Evolutionary conservation across 2,113 vertebrate genomes (phyloP), one percentile per base, ranked within the genome.

Genomic region (Phyllopteryx taeniolatus): DNA sequence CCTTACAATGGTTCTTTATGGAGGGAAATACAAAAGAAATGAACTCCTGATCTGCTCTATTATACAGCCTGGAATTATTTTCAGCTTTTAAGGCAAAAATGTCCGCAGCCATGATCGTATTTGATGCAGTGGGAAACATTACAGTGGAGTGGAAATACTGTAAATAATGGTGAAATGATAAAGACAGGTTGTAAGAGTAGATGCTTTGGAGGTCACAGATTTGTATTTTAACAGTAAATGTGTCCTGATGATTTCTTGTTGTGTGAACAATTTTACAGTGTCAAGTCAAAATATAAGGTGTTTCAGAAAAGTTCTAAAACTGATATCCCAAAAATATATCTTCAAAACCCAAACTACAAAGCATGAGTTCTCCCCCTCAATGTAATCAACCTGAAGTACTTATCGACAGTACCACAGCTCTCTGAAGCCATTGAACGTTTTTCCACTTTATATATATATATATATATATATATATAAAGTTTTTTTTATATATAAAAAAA

Each of bases 1-100:
- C 76, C 79, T 86, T 80, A 85, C 74, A 80, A 72, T 78, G 76
- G 77, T 61, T 64, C 60, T 74, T 80, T 78, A 75, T 67, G 79
- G 53, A 0, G 53, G 67, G 67, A 80, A 78, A 73, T 71, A 31
- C 72, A 81, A 69, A 71, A 77, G 81, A 83, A 82, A 76, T 85
- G 84, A 88, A 79, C 80, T 63, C 63, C 3, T 19, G 66, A 78
- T 78, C 78, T 3, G n/a, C 20, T 1, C 66, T 73, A 78, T 83
- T 85, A 71, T 77, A 20, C 69, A 35, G 3, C 20, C 11, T 13
- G 47, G 56, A 81, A 85, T 85, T 79, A 79, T 81, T 86, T 88
- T 82, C 66, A 75, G 57, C 62, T 57, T 74, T 74, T 65, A 79
- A 72, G 22, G 31, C 22, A 43, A 71, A 75, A 77, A 68, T 72